Conservation (phyloP, 2,888 invertebrate genomes). For the Unio delphinus region DNA sequence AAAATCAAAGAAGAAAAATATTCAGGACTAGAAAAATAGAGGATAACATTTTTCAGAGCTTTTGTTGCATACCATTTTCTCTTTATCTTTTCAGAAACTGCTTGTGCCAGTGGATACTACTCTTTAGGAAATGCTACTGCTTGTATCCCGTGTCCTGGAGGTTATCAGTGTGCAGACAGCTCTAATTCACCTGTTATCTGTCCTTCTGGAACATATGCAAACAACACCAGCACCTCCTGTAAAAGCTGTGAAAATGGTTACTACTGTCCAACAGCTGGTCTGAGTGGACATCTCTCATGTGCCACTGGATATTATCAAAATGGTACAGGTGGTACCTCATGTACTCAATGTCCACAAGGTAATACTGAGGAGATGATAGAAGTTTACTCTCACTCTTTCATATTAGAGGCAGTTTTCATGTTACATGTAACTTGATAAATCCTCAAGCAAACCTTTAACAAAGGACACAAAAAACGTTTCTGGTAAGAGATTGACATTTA, state of each 20-base stretch:
- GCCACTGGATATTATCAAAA: conserved; percentile 57
- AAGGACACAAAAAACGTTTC: no score
- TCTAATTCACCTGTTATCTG: conserved; percentile 34
- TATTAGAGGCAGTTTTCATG: no score
- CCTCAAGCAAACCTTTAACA: no score
- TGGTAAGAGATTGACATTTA: no score
- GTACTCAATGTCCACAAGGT: conserved; percentile 62
- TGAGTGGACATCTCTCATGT: conserved; percentile 48
- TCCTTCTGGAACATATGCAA: conserved; percentile 47
- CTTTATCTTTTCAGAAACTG: conserved; percentile 27
- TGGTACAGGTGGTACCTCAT: conserved; percentile 42
- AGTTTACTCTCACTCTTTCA: no score
- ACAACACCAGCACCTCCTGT: conserved; percentile 41
- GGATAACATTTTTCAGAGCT: not conserved
- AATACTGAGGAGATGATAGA: not conserved
- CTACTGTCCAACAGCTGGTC: conserved; percentile 48
- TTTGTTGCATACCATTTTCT: not conserved
- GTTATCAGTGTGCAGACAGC: conserved; percentile 49
- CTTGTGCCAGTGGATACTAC: conserved; percentile 58
- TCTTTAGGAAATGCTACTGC: conserved; percentile 48
- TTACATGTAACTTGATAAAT: no score
- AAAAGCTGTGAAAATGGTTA: conserved; percentile 56
- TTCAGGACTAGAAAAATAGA: not conserved
- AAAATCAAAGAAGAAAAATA: no score
- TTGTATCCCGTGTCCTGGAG: conserved; percentile 63